A percentile compares a stretch with the other conserved stretches of the same genome.
These are phyloP conservation scores for Limnephilus marmoratus DNA, from an alignment of 2,888 invertebrate species.

Conservation along the genomic window DNA sequence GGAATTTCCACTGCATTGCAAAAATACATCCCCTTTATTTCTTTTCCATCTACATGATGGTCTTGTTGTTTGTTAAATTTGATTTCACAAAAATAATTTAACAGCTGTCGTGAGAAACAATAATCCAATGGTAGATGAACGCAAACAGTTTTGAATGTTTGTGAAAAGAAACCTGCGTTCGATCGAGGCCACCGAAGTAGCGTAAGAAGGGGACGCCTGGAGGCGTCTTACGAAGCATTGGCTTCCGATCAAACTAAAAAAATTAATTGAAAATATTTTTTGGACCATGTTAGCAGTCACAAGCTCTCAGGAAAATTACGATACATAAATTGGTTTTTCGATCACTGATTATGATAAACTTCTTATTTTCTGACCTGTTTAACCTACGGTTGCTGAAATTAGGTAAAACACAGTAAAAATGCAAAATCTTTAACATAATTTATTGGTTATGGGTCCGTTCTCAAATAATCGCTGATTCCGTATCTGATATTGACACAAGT, in stretches of 20 bases:
- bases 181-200: no score
- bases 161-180: no score
- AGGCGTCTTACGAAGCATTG: neutral
- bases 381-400: neutral
- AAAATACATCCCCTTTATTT: no score
- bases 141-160: no score
- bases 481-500: conserved; percentile 22
- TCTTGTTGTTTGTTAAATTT: no score
- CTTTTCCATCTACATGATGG: no score
- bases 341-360: neutral
- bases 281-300: neutral
- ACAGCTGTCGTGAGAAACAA: no score
- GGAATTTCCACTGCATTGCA: no score
- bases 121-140: no score
- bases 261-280: neutral
- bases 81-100: no score
- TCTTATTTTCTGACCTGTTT: neutral
- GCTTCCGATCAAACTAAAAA: neutral
- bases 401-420: neutral
- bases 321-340: neutral
- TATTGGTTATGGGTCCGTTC: neutral
- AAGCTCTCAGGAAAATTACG: neutral
- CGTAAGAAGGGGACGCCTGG: no score
- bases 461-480: neutral
- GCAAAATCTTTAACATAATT: neutral